A percentile compares a stretch with the other conserved stretches of the same genome.
Conservation (phyloP, 2,113 vertebrate species). For the Fulica atra region DNA sequence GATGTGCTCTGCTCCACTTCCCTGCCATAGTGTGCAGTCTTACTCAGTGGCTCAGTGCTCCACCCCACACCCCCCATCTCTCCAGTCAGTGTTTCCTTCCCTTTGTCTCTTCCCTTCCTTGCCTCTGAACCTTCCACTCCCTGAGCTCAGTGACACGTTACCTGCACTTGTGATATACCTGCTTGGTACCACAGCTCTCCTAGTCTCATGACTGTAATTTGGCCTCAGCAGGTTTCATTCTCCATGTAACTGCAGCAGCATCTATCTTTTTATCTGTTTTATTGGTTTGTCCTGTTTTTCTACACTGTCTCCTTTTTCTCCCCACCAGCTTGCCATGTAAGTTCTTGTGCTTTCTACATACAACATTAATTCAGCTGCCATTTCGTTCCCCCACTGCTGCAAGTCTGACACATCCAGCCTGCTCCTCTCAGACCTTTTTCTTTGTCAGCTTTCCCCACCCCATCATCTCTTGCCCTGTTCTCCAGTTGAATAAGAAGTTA, state of each 20-base stretch:
- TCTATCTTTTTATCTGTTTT: neutral
- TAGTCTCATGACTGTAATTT: fast-evolving
- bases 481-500: neutral
- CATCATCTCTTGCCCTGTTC: neutral
- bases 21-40: neutral
- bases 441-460: neutral
- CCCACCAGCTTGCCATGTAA: neutral
- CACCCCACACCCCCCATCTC: neutral
- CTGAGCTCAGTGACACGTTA: neutral
- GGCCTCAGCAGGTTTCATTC: neutral
- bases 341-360: neutral
- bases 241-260: neutral
- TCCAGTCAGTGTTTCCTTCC: neutral
- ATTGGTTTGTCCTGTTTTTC: neutral
- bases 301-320: neutral
- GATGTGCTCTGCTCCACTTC: neutral
- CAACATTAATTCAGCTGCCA: neutral
- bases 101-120: neutral
- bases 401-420: neutral
- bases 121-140: neutral
- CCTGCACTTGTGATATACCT: fast-evolving
- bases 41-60: no score
- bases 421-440: neutral
- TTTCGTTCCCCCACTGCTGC: neutral
- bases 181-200: neutral